A percentile compares a stretch with the other conserved stretches of the same genome.
phyloP scores from a whole-genome alignment of 2,113 vertebrate genomes.

The Antechinus stuartii region DNA sequence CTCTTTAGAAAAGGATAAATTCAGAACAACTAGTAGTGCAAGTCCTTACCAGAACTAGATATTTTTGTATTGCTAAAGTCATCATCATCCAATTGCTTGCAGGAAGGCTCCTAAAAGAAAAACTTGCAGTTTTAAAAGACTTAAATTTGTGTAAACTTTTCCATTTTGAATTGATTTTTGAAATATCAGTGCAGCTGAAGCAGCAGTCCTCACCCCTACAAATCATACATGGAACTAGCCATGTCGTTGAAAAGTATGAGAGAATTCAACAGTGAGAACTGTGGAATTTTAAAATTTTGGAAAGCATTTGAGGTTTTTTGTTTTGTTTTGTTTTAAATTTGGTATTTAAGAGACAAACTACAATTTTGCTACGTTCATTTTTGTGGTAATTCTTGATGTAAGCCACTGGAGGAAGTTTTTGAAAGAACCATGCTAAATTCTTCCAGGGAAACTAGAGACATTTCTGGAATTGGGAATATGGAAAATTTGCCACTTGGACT shows the following conservation, averaged over 20 bases:
- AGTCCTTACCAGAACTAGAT: neutral
- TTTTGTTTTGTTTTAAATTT: neutral
- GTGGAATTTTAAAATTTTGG: neutral
- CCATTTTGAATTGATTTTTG: no score
- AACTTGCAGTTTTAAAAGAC: neutral
- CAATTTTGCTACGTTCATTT: neutral
- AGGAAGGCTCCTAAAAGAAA: neutral
- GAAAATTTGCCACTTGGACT: neutral
- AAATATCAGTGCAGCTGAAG: neutral
- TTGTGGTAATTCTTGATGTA: neutral
- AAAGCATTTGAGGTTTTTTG: neutral
- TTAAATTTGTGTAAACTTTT: neutral
- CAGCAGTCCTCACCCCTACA: neutral
- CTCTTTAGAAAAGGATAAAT: neutral
- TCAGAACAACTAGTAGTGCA: neutral
- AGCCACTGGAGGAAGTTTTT: neutral
- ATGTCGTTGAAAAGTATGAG: neutral
- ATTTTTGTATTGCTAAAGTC: neutral
- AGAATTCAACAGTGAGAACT: neutral
- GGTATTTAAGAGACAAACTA: neutral
- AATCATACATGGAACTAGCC: neutral
- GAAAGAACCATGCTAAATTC: neutral
- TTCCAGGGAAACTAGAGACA: neutral
- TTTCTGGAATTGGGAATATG: neutral
- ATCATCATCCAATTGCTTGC: neutral